Percentiles rank a stretch among this genome's conserved stretches.
Evolutionary conservation across 2,888 invertebrate genomes (phyloP).

Genomic region (Athalia circularis): DNA sequence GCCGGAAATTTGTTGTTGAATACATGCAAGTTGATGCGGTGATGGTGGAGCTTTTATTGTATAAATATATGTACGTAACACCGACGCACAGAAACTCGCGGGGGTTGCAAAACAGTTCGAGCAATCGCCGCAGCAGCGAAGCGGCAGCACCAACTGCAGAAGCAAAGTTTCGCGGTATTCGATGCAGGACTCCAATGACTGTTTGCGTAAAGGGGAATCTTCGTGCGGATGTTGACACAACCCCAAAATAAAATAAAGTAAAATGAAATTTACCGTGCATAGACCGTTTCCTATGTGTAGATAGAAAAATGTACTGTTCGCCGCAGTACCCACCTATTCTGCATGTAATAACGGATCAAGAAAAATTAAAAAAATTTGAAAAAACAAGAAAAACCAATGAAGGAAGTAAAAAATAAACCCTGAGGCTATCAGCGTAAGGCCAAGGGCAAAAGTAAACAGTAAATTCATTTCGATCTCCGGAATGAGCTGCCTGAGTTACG

Average conservation of each 20-base stretch:
- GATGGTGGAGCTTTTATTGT: no score
- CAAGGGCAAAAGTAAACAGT: slow-evolving; percentile 61
- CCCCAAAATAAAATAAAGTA: slow-evolving; percentile 22
- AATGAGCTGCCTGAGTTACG: no score
- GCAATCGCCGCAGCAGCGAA: neutral
- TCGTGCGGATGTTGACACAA: no score
- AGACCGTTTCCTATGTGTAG: slow-evolving; percentile 51
- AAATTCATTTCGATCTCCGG: slow-evolving; percentile 63
- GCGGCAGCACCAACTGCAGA: neutral
- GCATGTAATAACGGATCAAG: no score
- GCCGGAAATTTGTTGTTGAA: no score
- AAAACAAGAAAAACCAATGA: no score
- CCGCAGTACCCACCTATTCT: no score
- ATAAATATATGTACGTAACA: no score
- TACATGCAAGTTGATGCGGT: no score
- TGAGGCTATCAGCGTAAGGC: slow-evolving; percentile 53
- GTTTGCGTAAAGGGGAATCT: slow-evolving; percentile 48
- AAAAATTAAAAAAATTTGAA: no score
- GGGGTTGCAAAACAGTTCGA: neutral
- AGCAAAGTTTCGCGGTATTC: neutral
- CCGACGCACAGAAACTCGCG: neutral
- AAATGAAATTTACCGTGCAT: slow-evolving; percentile 53
- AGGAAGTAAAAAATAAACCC: slow-evolving; percentile 50
- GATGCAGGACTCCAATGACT: slow-evolving; percentile 52
- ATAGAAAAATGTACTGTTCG: no score